These are phyloP conservation scores for Cyprinodon tularosa DNA, from an alignment of 2,113 vertebrate genomes.

Conservation along the genomic window DNA sequence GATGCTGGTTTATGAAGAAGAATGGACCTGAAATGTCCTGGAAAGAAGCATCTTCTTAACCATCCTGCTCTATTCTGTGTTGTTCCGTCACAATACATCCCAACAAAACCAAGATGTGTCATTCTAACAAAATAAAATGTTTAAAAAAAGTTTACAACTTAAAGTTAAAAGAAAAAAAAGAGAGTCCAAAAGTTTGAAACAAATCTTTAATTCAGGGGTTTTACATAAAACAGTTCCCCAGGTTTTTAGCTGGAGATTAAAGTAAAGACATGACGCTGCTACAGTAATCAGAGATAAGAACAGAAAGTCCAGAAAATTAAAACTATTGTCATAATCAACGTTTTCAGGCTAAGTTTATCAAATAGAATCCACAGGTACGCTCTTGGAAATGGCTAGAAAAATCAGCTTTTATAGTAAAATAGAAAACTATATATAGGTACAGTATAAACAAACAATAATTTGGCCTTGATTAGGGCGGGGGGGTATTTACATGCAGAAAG, in stretches of 20 bases:
- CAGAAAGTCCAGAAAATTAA: conserved; percentile 51
- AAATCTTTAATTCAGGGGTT: conserved; percentile 52
- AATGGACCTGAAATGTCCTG: too few species aligned
- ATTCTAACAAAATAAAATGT: too few species aligned
- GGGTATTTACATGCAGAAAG: conserved; percentile 61
- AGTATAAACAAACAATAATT: conserved; percentile 94
- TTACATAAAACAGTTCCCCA: conserved; percentile 55
- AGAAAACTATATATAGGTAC: conserved; percentile 97
- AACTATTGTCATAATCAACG: conserved; percentile 72
- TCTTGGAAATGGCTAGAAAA: conserved; percentile 89
- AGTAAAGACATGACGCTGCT: conserved; percentile 54
- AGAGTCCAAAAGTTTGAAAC: conserved; percentile 39
- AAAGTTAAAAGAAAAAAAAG: background rate
- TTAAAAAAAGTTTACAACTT: background rate
- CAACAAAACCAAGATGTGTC: too few species aligned
- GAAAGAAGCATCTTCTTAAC: too few species aligned
- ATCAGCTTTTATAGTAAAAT: conserved; percentile 93
- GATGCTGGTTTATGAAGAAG: too few species aligned
- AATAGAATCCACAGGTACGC: conserved; percentile 76
- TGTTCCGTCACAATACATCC: too few species aligned
- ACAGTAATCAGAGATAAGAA: conserved; percentile 51
- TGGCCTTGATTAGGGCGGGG: conserved; percentile 84
- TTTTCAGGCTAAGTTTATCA: conserved; percentile 81
- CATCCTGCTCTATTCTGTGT: too few species aligned
- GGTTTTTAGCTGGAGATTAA: conserved; percentile 45